A percentile compares a stretch with the other conserved stretches of the same genome.
Conservation (phyloP, 53 echinoderm and acorn worm genomes). For the Echinometra lucunter region DNA sequence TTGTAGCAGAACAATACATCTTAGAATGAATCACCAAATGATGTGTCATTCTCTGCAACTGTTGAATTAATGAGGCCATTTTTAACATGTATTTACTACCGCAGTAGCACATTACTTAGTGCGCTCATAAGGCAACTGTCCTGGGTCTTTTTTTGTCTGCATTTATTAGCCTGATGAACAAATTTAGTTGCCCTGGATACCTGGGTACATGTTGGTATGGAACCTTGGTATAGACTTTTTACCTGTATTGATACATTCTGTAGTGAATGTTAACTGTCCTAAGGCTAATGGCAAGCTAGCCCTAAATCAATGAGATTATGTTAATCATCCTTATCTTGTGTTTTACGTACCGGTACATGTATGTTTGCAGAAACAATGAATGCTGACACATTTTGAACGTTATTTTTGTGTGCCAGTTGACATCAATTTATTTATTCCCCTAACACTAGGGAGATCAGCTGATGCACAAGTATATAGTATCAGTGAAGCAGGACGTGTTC, state of each 20-base stretch:
- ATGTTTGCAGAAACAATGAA: not conserved
- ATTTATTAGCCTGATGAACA: not conserved
- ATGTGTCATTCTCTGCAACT: conserved; percentile 13
- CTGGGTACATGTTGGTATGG: not conserved
- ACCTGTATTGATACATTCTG: not conserved
- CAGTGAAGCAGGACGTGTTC: conserved; percentile 35
- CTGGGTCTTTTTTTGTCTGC: not conserved
- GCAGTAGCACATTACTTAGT: not conserved
- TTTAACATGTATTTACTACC: not conserved
- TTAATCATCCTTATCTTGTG: not conserved
- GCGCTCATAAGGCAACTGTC: not conserved
- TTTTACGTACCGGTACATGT: not conserved
- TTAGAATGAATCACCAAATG: not conserved
- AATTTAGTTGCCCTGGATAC: not conserved
- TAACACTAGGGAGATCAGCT: conserved; percentile 37
- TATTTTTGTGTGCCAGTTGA: conserved; percentile 37
- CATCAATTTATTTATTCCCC: conserved; percentile 53
- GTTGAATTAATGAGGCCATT: not conserved
- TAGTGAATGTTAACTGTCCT: not conserved
- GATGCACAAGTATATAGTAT: conserved; percentile 41
- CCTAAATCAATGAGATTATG: not conserved
- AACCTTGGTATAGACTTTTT: not conserved
- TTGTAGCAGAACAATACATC: not conserved
- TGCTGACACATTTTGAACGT: not conserved
- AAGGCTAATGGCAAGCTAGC: not conserved